A percentile compares a stretch with the other conserved stretches of the same genome.
phyloP scores from a whole-genome alignment of 2,888 invertebrate species.

The Chironomus tentans region DNA sequence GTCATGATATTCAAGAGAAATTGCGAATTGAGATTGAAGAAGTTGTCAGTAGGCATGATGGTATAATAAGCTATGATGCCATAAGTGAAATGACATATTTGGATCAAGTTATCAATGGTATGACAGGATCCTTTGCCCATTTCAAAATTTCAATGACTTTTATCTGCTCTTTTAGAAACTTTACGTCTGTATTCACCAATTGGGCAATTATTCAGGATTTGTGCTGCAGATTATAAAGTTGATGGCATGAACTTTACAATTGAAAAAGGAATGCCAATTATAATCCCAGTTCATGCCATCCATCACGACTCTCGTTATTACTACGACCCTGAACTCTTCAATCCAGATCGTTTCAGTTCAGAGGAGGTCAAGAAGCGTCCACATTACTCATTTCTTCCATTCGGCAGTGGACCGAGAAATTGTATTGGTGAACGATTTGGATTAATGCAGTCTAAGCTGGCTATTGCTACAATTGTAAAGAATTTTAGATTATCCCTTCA shows the following conservation, averaged over 20 bases:
- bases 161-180: conserved; percentile 29
- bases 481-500: conserved; percentile 35
- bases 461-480: conserved; percentile 37
- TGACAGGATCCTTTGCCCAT: neutral
- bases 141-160: neutral
- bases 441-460: conserved; percentile 36
- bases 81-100: neutral
- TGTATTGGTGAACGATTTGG: conserved; percentile 40
- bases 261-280: conserved; percentile 28
- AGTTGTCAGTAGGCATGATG: neutral
- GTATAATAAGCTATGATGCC: neutral
- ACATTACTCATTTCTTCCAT: neutral
- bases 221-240: conserved; percentile 28
- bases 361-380: neutral
- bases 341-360: conserved; percentile 23
- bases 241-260: conserved; percentile 8
- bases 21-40: neutral
- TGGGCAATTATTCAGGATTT: conserved; percentile 29
- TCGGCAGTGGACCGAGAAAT: conserved; percentile 31
- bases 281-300: conserved; percentile 33
- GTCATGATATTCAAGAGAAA: conserved; percentile 10
- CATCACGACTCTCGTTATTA: conserved; percentile 39
- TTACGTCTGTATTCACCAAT: conserved; percentile 31
- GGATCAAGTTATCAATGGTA: conserved; percentile 4
- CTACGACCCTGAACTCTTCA: conserved; percentile 33